Percentiles rank a stretch among this genome's conserved stretches.
Evolutionary conservation across 1,140 invertebrate species (phyloP).

Genomic region (Stegodyphus dumicola): DNA sequence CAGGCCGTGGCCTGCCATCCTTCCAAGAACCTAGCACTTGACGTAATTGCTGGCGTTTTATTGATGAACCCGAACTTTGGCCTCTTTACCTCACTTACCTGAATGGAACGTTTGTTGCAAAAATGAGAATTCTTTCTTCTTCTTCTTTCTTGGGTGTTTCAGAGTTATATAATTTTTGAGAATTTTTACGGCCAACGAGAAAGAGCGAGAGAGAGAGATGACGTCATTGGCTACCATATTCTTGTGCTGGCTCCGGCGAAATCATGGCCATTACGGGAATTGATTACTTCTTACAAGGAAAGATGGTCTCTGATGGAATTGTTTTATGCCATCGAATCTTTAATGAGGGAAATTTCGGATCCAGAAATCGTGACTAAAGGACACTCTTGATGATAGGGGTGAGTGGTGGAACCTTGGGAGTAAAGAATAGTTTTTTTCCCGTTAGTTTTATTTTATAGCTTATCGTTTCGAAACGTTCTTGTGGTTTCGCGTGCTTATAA

Average conservation of each 20-base stretch:
- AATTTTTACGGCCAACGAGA: slow-evolving; percentile 22
- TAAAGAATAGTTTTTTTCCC: no score
- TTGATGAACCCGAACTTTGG: slow-evolving; percentile 44
- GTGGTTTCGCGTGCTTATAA: no score
- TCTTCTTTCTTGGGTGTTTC: background rate
- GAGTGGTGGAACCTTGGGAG: background rate
- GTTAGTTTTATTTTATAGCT: no score
- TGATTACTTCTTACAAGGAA: slow-evolving; percentile 10
- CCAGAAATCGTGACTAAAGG: background rate
- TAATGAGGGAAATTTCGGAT: slow-evolving; percentile 33
- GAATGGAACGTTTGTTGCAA: slow-evolving; percentile 6
- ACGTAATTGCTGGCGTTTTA: slow-evolving; percentile 42
- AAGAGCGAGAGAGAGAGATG: background rate
- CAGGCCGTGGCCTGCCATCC: background rate
- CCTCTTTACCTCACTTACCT: slow-evolving; percentile 41
- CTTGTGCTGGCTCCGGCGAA: background rate
- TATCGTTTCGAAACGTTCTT: no score
- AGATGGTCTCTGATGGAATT: slow-evolving; percentile 23
- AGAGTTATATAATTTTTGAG: slow-evolving; percentile 39
- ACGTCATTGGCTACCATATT: slow-evolving; percentile 18
- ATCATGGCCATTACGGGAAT: slow-evolving; percentile 29
- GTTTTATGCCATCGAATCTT: slow-evolving; percentile 45
- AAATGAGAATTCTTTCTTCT: slow-evolving; percentile 26
- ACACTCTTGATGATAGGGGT: background rate
- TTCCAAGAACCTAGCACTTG: slow-evolving; percentile 1